These are phyloP conservation scores for Andrena camellia DNA, from an alignment of 2,888 invertebrate genomes.

Conservation along the genomic window DNA sequence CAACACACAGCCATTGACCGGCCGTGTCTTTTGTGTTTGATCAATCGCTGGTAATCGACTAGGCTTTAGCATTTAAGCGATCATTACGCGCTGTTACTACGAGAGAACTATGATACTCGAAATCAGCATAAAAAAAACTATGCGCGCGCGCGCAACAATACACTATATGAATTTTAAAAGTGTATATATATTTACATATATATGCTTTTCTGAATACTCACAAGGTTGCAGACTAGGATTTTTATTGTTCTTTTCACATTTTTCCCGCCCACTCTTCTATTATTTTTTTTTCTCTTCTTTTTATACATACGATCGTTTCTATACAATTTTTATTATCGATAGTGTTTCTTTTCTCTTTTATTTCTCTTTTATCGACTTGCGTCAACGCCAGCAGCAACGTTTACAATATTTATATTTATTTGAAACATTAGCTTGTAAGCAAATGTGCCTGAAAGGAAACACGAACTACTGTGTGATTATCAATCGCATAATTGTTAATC, in stretches of 20 bases:
- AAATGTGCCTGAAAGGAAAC: slow-evolving; percentile 81
- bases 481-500: slow-evolving; percentile 81
- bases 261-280: slow-evolving; percentile 55
- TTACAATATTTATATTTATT: slow-evolving; percentile 83
- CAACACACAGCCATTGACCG: slow-evolving; percentile 21
- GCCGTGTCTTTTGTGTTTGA: slow-evolving; percentile 66
- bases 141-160: slow-evolving; percentile 49
- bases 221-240: slow-evolving; percentile 79
- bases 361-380: slow-evolving; percentile 53
- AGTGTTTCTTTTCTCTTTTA: slow-evolving; percentile 21
- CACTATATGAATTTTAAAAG: slow-evolving; percentile 45
- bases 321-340: slow-evolving; percentile 47
- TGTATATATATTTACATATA: slow-evolving; percentile 69
- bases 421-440: slow-evolving; percentile 79
- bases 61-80: slow-evolving; percentile 78
- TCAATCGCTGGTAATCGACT: slow-evolving; percentile 76
- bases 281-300: slow-evolving; percentile 51
- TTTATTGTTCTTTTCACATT: slow-evolving; percentile 67
- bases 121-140: slow-evolving; percentile 47
- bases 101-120: slow-evolving; percentile 55
- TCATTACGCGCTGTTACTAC: slow-evolving; percentile 67
- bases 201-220: slow-evolving; percentile 83
- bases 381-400: slow-evolving; percentile 43
- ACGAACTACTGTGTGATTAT: slow-evolving; percentile 83
- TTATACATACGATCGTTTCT: slow-evolving; percentile 51